Conservation (phyloP, 1,140 invertebrate species). For the Cephus cinctus region DNA sequence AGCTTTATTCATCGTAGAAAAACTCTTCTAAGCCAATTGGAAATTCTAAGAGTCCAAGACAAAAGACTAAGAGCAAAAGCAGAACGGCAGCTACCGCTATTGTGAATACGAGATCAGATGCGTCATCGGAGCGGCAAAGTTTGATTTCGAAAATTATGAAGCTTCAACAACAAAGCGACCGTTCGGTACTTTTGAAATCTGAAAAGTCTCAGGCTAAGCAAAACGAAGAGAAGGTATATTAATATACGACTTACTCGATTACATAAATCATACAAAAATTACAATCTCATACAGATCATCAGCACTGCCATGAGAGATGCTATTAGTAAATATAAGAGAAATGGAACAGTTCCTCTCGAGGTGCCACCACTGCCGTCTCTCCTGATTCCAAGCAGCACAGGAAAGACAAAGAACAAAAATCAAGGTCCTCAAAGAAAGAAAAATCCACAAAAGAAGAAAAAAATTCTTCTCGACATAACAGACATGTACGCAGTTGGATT, state of each 20-base stretch:
- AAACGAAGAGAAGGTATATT: constrained; percentile 30
- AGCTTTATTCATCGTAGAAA: not conserved
- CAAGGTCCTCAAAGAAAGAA: constrained; percentile 19
- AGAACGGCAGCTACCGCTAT: not conserved
- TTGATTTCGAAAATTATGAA: constrained; percentile 33
- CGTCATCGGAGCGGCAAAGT: constrained; percentile 11
- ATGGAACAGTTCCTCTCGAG: constrained; percentile 17
- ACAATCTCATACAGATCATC: constrained; percentile 23
- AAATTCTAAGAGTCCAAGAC: not conserved
- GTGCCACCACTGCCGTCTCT: constrained; percentile 20
- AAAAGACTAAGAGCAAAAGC: not conserved
- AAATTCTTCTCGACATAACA: constrained; percentile 28
- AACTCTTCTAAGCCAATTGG: too few relatives aligned
- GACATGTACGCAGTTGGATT: constrained; percentile 47
- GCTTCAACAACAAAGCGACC: constrained; percentile 27
- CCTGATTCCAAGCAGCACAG: not conserved
- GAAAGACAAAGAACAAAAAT: constrained; percentile 14
- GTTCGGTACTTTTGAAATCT: constrained; percentile 12
- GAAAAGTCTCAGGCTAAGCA: constrained; percentile 22
- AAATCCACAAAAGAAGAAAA: constrained; percentile 25
- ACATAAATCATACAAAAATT: not conserved
- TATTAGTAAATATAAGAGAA: constrained; percentile 37
- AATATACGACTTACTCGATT: constrained; percentile 4
- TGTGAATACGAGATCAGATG: constrained; percentile 9
- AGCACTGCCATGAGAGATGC: constrained; percentile 29